phyloP scores from a whole-genome alignment of 1,140 invertebrate species.

The Halesus radiatus region DNA sequence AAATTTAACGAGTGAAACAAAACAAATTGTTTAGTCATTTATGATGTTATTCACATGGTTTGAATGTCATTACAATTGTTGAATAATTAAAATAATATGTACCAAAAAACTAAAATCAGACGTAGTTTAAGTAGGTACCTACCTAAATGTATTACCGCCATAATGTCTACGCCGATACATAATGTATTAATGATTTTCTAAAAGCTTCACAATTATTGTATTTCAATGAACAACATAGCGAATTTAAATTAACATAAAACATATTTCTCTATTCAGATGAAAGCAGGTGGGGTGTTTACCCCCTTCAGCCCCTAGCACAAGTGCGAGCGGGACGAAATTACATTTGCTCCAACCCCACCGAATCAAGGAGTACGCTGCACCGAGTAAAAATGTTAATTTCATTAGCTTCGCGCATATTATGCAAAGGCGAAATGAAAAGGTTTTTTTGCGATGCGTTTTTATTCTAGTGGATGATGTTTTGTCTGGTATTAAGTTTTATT shows the following conservation, averaged over 20 bases:
- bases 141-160: too few species aligned
- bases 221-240: too few species aligned
- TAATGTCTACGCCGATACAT: too few species aligned
- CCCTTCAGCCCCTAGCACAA: not conserved
- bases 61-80: too few species aligned
- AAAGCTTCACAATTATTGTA: too few species aligned
- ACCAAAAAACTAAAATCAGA: too few species aligned
- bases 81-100: too few species aligned
- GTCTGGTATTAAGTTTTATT: not conserved
- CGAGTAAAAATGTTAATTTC: not conserved
- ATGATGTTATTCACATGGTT: too few species aligned
- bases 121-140: too few species aligned
- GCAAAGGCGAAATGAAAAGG: not conserved
- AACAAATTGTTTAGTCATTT: too few species aligned
- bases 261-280: conserved; percentile 40
- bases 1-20: too few species aligned
- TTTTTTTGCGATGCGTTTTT: not conserved
- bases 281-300: conserved; percentile 25
- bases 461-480: not conserved
- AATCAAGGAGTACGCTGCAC: not conserved
- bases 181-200: not conserved
- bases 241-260: conserved; percentile 54
- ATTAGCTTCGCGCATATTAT: not conserved
- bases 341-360: not conserved
- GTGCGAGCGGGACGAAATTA: conserved; percentile 29